Evolutionary conservation across 1,140 invertebrate species (phyloP), one percentile per base, ranked within the genome.

Genomic region (Acromyrmex echinatior): DNA sequence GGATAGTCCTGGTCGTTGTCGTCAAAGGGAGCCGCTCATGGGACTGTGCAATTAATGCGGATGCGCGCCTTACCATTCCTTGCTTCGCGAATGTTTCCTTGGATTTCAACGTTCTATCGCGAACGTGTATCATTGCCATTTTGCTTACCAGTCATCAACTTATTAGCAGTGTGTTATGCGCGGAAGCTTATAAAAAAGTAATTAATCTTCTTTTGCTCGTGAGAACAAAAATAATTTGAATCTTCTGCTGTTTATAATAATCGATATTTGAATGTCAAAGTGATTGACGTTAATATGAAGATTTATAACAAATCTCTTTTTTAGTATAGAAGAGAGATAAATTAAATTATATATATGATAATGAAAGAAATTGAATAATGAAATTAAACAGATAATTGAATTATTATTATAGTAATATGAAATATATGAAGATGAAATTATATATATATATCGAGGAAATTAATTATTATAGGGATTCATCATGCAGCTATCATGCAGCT

Each of bases 11-110:
- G 87, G 70, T 86, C 86, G 71, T 68, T 87, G 84, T 73, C 77
- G 91, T 94, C 93, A 93, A 93, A 94, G 91, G 87, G 86, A 85
- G 90, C 93, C 93, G 93, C 93, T 87, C 81, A 49, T 56, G 49
- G n/a, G 86, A 85, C 62, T 79, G 62, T 71, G 39, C 79, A 87
- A 68, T 92, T 92, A 92, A 92, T 86, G 88, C 76, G 91, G 66
- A 88, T 89, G 86, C 65, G 87, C 86, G 16, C n/a, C 39, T 39
- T 35, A 58, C 58, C 16, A 60, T 63, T 51, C 78, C 73, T 87
- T 79, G 65, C 49, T 14, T 71, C 51, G 31, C 78, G 28, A 82
- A 28, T 28, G 45, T 62, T 78, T 78, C 70, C 60, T 74, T 68
- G 58, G 49, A 78, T 78, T 87, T 88, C 68, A 51, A 74, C 76